Conservation (phyloP, 2,113 vertebrate genomes). For the Rostratula benghalensis region DNA sequence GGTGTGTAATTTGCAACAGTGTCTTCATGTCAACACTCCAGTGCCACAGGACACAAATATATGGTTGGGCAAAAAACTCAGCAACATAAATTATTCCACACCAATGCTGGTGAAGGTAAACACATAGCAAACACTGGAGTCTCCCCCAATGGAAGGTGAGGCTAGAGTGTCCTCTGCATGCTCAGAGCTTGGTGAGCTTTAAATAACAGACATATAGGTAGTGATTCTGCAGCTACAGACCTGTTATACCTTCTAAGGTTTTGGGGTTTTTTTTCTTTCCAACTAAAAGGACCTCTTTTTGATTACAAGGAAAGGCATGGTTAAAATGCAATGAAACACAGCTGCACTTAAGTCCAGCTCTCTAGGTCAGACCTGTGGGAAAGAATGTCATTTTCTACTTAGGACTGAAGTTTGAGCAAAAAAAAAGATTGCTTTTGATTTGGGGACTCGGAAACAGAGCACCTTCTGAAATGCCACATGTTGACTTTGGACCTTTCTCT, state of each 20-base stretch:
- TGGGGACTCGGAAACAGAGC: background rate
- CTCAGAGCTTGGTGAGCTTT: background rate
- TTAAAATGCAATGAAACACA: background rate
- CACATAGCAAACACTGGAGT: background rate
- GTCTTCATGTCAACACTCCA: background rate
- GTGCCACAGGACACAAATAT: background rate
- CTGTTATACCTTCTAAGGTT: background rate
- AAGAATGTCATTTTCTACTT: background rate
- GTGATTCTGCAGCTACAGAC: background rate
- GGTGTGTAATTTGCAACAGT: background rate
- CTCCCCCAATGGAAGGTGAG: background rate
- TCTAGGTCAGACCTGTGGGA: background rate
- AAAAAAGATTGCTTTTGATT: background rate
- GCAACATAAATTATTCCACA: conserved; percentile 10
- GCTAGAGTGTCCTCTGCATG: background rate
- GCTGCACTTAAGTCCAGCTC: background rate
- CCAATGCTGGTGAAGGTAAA: background rate
- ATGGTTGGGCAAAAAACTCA: background rate
- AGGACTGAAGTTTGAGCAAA: background rate
- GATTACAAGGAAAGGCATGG: background rate
- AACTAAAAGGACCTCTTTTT: background rate
- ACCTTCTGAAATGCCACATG: background rate
- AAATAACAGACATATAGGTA: background rate
- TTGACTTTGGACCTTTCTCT: background rate
- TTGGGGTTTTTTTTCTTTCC: background rate